phyloP scores from a whole-genome alignment of 2,888 invertebrate species.

The Lycia hirtaria region DNA sequence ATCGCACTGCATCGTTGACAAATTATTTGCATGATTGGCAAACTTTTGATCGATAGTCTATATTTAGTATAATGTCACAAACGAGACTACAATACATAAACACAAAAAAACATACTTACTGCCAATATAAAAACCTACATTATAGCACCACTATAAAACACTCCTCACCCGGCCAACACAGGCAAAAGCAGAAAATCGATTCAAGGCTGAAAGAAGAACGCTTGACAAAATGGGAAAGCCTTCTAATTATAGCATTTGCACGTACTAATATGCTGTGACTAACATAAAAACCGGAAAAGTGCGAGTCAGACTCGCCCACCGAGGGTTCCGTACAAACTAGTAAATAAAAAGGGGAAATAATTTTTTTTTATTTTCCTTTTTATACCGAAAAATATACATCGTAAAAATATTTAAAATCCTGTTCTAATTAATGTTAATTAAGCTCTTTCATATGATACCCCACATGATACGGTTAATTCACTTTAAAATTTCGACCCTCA shows the following conservation, averaged over 20 bases:
- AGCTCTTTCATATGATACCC: too few relatives aligned
- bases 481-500: too few relatives aligned
- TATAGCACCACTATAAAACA: constrained; percentile 7
- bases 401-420: too few relatives aligned
- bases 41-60: background rate
- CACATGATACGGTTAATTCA: too few relatives aligned
- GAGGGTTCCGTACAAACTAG: too few relatives aligned
- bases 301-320: too few relatives aligned
- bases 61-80: background rate
- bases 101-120: background rate
- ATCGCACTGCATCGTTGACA: background rate
- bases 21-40: constrained; percentile 8
- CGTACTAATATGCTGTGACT: background rate
- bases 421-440: too few relatives aligned
- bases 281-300: too few relatives aligned
- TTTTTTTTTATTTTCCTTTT: too few relatives aligned
- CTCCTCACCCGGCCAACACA: background rate
- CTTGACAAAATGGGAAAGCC: background rate
- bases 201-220: constrained; percentile 29
- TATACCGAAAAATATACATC: too few relatives aligned
- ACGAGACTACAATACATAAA: background rate
- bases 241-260: constrained; percentile 3
- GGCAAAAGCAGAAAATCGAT: constrained; percentile 33
- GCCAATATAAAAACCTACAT: background rate
- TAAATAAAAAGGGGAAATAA: too few relatives aligned